phyloP scores from a whole-genome alignment of 1,140 invertebrate genomes.

The Brachionus manjavacas region DNA sequence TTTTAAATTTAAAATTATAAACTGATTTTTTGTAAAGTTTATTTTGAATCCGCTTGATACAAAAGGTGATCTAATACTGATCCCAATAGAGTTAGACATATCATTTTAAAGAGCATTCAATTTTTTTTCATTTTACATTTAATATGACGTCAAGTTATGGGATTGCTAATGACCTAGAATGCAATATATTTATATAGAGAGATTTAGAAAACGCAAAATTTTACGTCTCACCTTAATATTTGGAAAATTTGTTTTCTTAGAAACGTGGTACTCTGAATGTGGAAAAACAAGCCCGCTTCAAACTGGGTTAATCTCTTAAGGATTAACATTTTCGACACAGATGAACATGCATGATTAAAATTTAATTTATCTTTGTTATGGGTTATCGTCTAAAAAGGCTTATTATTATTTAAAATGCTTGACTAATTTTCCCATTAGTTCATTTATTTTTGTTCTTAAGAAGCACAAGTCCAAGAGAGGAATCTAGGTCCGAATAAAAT shows the following conservation, averaged over 20 bases:
- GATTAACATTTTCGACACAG: constrained; percentile 29
- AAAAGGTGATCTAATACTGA: no score
- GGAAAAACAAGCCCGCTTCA: not conserved
- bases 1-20: no score
- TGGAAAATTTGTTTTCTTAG: not conserved
- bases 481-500: not conserved
- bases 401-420: not conserved
- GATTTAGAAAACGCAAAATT: no score
- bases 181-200: no score
- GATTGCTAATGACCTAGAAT: no score
- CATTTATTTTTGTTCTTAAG: not conserved
- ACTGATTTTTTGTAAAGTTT: no score
- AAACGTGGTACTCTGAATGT: not conserved
- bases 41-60: no score
- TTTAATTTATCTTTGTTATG: constrained; percentile 18
- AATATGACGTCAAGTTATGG: no score
- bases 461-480: not conserved
- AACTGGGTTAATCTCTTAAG: constrained; percentile 17
- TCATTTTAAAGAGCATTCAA: no score
- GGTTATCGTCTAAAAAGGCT: not conserved
- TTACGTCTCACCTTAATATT: no score
- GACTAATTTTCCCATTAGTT: not conserved
- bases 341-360: not conserved
- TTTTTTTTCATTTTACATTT: no score
- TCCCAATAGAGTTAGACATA: no score